Base-by-base conservation (phyloP, 2,888 invertebrate species). In the Pharmacophagus antenor region DNA sequence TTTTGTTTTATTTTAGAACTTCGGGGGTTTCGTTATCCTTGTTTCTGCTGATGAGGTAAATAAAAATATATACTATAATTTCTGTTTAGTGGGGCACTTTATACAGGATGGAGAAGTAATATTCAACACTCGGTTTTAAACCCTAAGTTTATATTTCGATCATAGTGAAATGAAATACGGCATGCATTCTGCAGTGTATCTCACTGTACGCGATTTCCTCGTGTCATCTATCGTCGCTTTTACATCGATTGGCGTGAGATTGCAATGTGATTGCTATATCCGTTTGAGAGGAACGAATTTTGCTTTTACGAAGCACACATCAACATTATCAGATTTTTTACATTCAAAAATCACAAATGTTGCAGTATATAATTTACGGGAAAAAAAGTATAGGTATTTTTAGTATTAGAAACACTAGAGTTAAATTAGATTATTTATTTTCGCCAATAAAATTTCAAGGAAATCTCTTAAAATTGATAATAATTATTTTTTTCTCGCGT, bases 181-280 rank as follows among this genome's bases (percentile, higher is more conserved):
- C 27, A 21, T 17, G 21, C 12, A 22, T 46, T 8, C 23, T 23
- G 23, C 49, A 46, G 21, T 44, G 41, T 51, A 42, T 21, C 46
- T 31, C 27, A 44, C 17, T 31, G 50, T 31, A 50, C 23, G 46
- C 22, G 21, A 51, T 51, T 51, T 51, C 51, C 51, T 22, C 31
- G 31, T 46, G 51, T 57, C 57, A 57, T 46, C 46, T 57, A 44
- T 44, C 46, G 44, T 41, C 51, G 51, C 44, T 51, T 57, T 57
- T 31, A 51, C 31, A 57, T 23, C 57, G 57, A 58, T 58, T 58
- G 57, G 57, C 57, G 31, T 51, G 57, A 51, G 57, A 58, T 58
- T 52, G 57, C 51, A 46, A 46, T 46, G 46, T 58, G 57, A 58
- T 58, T 58, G 57, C 44, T 42, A 46, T 23, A 51, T 57, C 57